These are phyloP conservation scores for Lycocorax pyrrhopterus DNA, from an alignment of 2,113 vertebrate species.

Conservation along the genomic window DNA sequence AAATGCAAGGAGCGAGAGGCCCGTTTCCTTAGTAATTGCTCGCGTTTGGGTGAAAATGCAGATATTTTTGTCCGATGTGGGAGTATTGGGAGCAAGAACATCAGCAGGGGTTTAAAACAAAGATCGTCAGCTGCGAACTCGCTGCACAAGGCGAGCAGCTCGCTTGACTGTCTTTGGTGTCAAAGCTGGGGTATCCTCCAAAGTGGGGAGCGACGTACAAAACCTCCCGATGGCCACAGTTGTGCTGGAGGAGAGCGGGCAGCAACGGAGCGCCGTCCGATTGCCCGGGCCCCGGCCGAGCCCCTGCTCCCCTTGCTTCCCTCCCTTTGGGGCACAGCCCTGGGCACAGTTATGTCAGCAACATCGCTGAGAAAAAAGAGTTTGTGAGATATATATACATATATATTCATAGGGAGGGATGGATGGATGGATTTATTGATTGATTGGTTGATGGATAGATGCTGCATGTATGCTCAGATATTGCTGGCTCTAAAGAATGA, in stretches of 20 bases:
- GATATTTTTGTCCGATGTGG: slow-evolving; percentile 58
- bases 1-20: slow-evolving; percentile 64
- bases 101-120: slow-evolving; percentile 70
- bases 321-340: neutral
- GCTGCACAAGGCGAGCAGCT: slow-evolving; percentile 36
- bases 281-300: neutral
- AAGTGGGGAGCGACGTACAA: neutral
- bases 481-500: neutral
- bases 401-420: neutral
- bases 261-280: neutral
- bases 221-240: neutral
- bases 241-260: neutral
- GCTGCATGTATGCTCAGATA: neutral
- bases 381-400: neutral
- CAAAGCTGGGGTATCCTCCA: neutral
- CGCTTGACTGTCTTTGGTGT: neutral
- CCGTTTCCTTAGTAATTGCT: slow-evolving; percentile 78
- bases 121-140: slow-evolving; percentile 51
- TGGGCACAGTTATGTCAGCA: neutral
- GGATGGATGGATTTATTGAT: neutral
- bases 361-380: neutral
- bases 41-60: slow-evolving; percentile 70
- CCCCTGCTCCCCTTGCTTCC: neutral
- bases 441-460: neutral
- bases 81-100: slow-evolving; percentile 40